These are phyloP conservation scores for Synanthedon tipuliformis DNA, from an alignment of 2,888 invertebrate species.

Conservation along the genomic window DNA sequence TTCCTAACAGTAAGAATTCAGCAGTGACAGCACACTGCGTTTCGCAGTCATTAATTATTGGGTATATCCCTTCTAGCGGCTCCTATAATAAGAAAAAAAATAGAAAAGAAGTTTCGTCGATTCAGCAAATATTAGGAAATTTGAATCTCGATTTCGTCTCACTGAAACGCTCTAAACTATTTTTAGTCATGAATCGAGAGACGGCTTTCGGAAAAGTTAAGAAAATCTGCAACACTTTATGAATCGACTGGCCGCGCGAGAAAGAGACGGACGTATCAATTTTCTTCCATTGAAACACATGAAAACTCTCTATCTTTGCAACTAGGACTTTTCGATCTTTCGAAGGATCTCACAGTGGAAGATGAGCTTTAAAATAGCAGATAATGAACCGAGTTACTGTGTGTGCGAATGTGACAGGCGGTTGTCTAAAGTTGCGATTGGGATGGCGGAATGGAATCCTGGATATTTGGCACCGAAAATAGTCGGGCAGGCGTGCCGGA, in stretches of 20 bases:
- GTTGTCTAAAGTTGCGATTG: constrained; percentile 32
- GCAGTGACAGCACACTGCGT: too few species aligned
- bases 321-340: constrained; percentile 21
- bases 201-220: constrained; percentile 15
- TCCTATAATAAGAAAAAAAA: too few species aligned
- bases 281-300: too few species aligned
- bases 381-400: constrained; percentile 13
- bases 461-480: constrained; percentile 70
- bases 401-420: constrained; percentile 47
- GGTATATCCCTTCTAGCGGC: too few species aligned
- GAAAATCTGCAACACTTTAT: constrained; percentile 18
- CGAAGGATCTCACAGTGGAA: constrained; percentile 11
- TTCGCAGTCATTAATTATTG: too few species aligned
- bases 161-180: constrained; percentile 12
- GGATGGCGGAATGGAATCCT: constrained; percentile 54
- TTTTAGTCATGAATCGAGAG: constrained; percentile 4
- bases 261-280: constrained; percentile 9
- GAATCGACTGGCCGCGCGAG: constrained; percentile 5
- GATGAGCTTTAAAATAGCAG: not conserved
- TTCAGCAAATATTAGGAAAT: constrained; percentile 7
- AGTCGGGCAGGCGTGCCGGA: constrained; percentile 56
- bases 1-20: too few species aligned
- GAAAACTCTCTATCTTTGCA: constrained; percentile 2
- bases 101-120: too few species aligned
- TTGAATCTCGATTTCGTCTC: constrained; percentile 10